These are phyloP conservation scores for Malachius bipustulatus DNA, from an alignment of 2,888 invertebrate species.

Conservation along the genomic window DNA sequence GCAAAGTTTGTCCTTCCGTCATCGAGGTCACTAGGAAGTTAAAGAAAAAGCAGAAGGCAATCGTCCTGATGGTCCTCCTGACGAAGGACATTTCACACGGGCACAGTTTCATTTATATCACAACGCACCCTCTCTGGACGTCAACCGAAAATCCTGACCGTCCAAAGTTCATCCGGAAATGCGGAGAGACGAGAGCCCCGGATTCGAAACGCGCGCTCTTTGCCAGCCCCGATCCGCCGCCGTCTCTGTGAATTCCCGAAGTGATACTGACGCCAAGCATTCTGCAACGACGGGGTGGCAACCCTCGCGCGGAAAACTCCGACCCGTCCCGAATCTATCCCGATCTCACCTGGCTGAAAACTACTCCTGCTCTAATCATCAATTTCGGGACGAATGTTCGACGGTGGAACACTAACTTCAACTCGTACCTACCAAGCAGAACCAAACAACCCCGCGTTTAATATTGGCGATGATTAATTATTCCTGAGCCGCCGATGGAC, in stretches of 20 bases:
- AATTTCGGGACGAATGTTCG: constrained; percentile 25
- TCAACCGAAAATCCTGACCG: background rate
- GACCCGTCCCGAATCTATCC: constrained; percentile 17
- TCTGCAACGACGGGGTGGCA: constrained; percentile 32
- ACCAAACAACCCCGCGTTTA: constrained; percentile 8
- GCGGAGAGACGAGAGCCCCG: too few species aligned
- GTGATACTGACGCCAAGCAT: constrained; percentile 35
- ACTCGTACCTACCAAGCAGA: constrained; percentile 3
- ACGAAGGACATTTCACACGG: constrained; percentile 12
- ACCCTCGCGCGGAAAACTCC: constrained; percentile 23
- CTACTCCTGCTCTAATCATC: constrained; percentile 32
- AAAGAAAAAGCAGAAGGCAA: constrained; percentile 17
- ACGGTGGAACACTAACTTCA: constrained; percentile 20
- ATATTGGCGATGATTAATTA: constrained; percentile 11
- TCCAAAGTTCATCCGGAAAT: too few species aligned
- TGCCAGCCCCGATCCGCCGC: background rate
- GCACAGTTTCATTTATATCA: too few species aligned
- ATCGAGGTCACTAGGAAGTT: constrained; percentile 9
- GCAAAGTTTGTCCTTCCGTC: constrained; percentile 25
- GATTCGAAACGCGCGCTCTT: constrained; percentile 2
- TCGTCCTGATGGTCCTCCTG: too few species aligned
- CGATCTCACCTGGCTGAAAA: constrained; percentile 28
- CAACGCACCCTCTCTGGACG: background rate
- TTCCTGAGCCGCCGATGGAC: constrained; percentile 10
- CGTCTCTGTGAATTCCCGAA: constrained; percentile 18